These are phyloP conservation scores for Acutogordius australiensis DNA, from an alignment of 2,888 invertebrate species.

Conservation along the genomic window DNA sequence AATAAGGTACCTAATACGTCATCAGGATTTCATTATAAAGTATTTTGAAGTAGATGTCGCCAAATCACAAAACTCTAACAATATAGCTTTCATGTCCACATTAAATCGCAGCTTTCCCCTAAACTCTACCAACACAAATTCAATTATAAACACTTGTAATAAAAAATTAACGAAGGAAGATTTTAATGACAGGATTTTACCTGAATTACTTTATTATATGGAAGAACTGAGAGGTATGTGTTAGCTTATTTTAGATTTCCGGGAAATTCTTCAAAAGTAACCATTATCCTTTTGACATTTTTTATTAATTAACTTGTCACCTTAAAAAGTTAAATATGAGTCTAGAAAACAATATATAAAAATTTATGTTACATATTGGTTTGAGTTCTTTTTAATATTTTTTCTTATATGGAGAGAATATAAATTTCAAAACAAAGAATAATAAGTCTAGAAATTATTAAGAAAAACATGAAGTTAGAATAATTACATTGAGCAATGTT, in stretches of 20 bases:
- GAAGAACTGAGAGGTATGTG: constrained; percentile 54
- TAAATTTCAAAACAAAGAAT: no score
- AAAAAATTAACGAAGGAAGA: constrained; percentile 41
- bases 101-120: background rate
- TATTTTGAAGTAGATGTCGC: background rate
- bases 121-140: constrained; percentile 35
- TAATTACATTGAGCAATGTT: no score
- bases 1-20: constrained; percentile 71
- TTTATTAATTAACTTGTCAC: no score
- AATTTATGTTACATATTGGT: no score
- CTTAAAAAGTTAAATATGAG: no score
- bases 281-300: no score
- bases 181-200: constrained; percentile 56
- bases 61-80: background rate
- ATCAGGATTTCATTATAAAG: constrained; percentile 35
- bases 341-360: no score
- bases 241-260: no score
- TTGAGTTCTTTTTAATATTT: no score
- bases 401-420: no score
- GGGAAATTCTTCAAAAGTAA: background rate
- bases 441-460: no score
- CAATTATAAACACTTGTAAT: constrained; percentile 43
- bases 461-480: no score
- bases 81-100: background rate
- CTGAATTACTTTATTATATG: constrained; percentile 86